Base-by-base conservation (phyloP, 1,140 invertebrate species). In the Drosophila tani region DNA sequence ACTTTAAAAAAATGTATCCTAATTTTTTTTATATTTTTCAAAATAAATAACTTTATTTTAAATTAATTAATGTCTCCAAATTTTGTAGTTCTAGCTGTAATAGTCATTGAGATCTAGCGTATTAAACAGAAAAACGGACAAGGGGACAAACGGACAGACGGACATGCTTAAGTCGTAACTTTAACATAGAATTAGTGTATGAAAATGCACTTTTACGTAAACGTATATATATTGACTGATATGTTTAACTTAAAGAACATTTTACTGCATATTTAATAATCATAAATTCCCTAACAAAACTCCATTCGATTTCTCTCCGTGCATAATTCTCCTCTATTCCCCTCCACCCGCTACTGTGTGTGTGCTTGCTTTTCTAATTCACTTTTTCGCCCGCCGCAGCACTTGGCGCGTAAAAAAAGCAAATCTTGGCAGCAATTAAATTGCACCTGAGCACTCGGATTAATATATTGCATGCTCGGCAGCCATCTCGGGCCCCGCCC, bases 351-450 rank as follows among this genome's bases (percentile, higher is more conserved):
- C 51, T 9, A 38, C 2, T 35, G 17, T 11, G 15, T 11, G 15
- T 47, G 38, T 38, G 46, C 40, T 79, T 66, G 21, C 51, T 79
- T 80, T 57, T 68, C 76, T 74, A 66, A 75, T 56, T 50, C 62
- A 46, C 58, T 66, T 35, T 49, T 53, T 35, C 19, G 19, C 19
- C 19, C 14, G 19, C 15, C 56, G 49, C 40, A 49, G 41, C 64
- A 70, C 67, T 70, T 70, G 67, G 64, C 27, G 43, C 49, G 69
- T 64, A 62, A 60, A 62, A 59, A 73, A 73, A 81, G 58, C 68
- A 90, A 90, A 85, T 90, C 79, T 90, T 90, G 85, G 86, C 85
- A 90, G 81, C 85, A 90, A 90, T 85, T 90, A 82, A 90, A 80
- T 90, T 90, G 75, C 85, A 91, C 85, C 86, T 90, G 85, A 79